Percentiles rank a stretch among this genome's conserved stretches.
phyloP scores from a whole-genome alignment of 2,888 invertebrate species.

The Diplazon laetatorius region DNA sequence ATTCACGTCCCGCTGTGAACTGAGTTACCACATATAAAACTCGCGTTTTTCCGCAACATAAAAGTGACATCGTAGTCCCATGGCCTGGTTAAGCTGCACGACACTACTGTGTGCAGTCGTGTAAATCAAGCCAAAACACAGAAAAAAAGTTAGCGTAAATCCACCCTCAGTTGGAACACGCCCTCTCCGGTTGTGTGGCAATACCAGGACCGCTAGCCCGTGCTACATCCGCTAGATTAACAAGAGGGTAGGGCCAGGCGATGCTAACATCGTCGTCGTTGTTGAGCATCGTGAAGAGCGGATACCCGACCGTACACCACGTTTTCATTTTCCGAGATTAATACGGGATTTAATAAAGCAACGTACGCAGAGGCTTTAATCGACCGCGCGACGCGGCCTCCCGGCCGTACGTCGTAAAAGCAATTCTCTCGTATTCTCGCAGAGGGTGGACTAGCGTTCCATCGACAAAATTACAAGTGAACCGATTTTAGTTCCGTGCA shows the following conservation, averaged over 20 bases:
- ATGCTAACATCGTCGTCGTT: slow-evolving; percentile 57
- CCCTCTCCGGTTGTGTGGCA: slow-evolving; percentile 54
- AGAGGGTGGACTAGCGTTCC: slow-evolving; percentile 43
- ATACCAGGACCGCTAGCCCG: slow-evolving; percentile 15
- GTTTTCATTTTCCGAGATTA: slow-evolving; percentile 79
- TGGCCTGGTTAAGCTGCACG: slow-evolving; percentile 25
- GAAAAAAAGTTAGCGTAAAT: slow-evolving; percentile 58
- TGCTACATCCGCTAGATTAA: slow-evolving; percentile 55
- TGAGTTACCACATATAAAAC: background rate
- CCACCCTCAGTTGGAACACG: slow-evolving; percentile 44
- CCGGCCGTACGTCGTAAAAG: slow-evolving; percentile 66
- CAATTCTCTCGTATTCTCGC: slow-evolving; percentile 59
- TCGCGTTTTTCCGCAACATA: background rate
- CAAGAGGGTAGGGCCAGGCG: slow-evolving; percentile 45
- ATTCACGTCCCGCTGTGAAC: slow-evolving; percentile 60
- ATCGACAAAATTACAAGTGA: slow-evolving; percentile 55
- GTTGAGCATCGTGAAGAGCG: slow-evolving; percentile 55
- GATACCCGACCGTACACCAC: slow-evolving; percentile 48
- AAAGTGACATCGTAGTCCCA: slow-evolving; percentile 24
- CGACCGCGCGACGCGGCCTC: slow-evolving; percentile 73
- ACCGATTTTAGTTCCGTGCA: slow-evolving; percentile 26
- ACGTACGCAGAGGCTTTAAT: slow-evolving; percentile 79
- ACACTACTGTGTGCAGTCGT: slow-evolving; percentile 44
- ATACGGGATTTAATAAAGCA: slow-evolving; percentile 80
- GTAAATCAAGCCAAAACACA: slow-evolving; percentile 61